Evolutionary conservation across 1,140 invertebrate species (phyloP).

Genomic region (Ceratina australensis): DNA sequence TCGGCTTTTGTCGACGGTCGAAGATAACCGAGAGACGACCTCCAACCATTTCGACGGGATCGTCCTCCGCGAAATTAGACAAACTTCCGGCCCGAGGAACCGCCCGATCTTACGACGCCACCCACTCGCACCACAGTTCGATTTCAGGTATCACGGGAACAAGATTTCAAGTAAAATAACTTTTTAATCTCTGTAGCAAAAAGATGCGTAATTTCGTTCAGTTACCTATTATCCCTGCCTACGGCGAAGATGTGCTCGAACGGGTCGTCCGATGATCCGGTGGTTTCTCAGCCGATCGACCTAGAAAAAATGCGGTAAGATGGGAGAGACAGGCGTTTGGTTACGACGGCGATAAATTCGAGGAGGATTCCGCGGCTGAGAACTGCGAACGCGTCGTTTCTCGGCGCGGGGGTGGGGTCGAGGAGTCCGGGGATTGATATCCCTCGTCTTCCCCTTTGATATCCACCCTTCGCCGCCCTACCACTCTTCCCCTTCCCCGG

Average conservation of each 20-base stretch:
- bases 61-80: conserved; percentile 49
- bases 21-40: conserved; percentile 58
- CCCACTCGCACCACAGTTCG: neutral
- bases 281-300: conserved; percentile 43
- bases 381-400: conserved; percentile 69
- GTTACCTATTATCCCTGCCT: neutral
- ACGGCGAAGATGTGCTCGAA: neutral
- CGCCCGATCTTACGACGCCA: neutral
- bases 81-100: conserved; percentile 30
- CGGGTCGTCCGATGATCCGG: conserved; percentile 29
- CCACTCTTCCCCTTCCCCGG: conserved; percentile 47
- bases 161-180: too few relatives aligned
- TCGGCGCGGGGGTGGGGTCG: neutral
- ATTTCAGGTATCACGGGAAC: neutral
- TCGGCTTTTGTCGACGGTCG: conserved; percentile 58
- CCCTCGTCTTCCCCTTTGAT: conserved; percentile 76
- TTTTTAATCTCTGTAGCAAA: too few relatives aligned
- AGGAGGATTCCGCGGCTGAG: conserved; percentile 77
- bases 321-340: conserved; percentile 68
- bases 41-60: conserved; percentile 46
- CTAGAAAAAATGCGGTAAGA: conserved; percentile 35
- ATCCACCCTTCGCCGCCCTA: conserved; percentile 55
- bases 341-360: conserved; percentile 78
- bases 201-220: too few relatives aligned
- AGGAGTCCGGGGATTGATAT: conserved; percentile 73